phyloP scores from a whole-genome alignment of 2,797 vertebrate species.

The Silurus lanzhouensis region DNA sequence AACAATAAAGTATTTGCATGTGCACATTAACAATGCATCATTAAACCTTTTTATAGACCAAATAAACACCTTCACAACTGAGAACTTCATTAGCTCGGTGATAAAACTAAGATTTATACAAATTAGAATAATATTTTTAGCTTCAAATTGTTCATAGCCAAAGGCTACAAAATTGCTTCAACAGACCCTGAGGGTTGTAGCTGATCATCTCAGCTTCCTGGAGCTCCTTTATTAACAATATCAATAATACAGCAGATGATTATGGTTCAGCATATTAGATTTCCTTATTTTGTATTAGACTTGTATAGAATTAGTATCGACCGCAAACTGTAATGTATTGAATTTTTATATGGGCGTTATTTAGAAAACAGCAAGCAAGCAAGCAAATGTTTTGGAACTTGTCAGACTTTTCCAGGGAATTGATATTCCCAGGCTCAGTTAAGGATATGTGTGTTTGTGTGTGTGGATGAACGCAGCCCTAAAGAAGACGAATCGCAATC shows the following conservation, averaged over 20 bases:
- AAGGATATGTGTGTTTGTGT: background rate
- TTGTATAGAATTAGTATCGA: background rate
- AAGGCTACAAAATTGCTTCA: background rate
- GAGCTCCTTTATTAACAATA: background rate
- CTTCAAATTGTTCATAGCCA: background rate
- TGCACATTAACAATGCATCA: background rate
- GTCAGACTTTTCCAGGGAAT: background rate
- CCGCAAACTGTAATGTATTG: background rate
- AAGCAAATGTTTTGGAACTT: background rate
- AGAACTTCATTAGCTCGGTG: background rate
- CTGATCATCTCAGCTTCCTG: background rate
- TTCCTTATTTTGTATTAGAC: background rate
- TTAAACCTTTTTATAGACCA: background rate
- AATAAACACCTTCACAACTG: background rate
- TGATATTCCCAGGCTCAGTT: background rate
- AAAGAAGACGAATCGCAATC: slow-evolving; percentile 48
- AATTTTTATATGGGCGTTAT: background rate
- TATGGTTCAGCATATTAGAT: too few species aligned
- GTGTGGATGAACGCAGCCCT: slow-evolving; percentile 18
- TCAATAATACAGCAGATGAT: background rate
- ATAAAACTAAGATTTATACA: background rate
- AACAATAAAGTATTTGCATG: background rate
- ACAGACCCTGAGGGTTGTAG: background rate
- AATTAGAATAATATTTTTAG: background rate
- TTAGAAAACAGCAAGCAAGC: background rate